Evolutionary conservation across 2,113 vertebrate genomes (phyloP).

Genomic region (Channa maculata): DNA sequence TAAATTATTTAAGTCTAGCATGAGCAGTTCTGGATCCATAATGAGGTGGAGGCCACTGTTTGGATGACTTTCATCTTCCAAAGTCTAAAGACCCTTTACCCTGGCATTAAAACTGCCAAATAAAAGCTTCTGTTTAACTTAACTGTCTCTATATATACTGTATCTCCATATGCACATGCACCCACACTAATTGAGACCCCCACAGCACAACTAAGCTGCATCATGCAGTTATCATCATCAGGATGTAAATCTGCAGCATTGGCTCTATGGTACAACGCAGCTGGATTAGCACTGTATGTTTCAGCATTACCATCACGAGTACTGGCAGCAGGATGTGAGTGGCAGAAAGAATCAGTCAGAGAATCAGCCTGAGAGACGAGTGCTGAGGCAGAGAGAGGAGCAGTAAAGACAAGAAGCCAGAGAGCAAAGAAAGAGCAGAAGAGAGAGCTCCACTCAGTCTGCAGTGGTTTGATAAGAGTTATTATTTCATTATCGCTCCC

Average conservation of each 20-base stretch:
- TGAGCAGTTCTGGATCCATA: slow-evolving; percentile 60
- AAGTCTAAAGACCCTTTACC: slow-evolving; percentile 41
- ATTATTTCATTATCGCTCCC: slow-evolving; percentile 84
- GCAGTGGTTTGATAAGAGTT: slow-evolving; percentile 81
- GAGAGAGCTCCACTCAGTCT: slow-evolving; percentile 70
- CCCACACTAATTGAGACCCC: slow-evolving; percentile 18
- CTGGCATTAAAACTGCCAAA: slow-evolving; percentile 40
- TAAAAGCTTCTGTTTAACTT: slow-evolving; percentile 29
- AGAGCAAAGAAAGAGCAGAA: slow-evolving; percentile 34
- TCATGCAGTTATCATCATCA: slow-evolving; percentile 16
- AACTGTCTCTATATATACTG: slow-evolving; percentile 5
- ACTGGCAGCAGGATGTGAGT: slow-evolving; percentile 49
- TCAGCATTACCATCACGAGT: slow-evolving; percentile 31
- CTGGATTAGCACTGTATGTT: slow-evolving; percentile 50
- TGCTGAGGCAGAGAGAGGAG: slow-evolving; percentile 52
- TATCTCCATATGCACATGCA: slow-evolving; percentile 3
- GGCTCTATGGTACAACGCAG: slow-evolving; percentile 27
- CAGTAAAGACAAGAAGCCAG: slow-evolving; percentile 53
- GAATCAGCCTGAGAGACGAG: slow-evolving; percentile 64
- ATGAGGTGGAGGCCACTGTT: slow-evolving; percentile 61
- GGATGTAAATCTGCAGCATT: slow-evolving; percentile 17
- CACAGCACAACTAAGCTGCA: slow-evolving; percentile 17
- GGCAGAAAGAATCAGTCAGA: slow-evolving; percentile 60
- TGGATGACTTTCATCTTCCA: slow-evolving; percentile 67
- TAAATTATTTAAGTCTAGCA: slow-evolving; percentile 74